A percentile compares a stretch with the other conserved stretches of the same genome.
phyloP scores from a whole-genome alignment of 2,888 invertebrate genomes.

The Sphinx pinastri region DNA sequence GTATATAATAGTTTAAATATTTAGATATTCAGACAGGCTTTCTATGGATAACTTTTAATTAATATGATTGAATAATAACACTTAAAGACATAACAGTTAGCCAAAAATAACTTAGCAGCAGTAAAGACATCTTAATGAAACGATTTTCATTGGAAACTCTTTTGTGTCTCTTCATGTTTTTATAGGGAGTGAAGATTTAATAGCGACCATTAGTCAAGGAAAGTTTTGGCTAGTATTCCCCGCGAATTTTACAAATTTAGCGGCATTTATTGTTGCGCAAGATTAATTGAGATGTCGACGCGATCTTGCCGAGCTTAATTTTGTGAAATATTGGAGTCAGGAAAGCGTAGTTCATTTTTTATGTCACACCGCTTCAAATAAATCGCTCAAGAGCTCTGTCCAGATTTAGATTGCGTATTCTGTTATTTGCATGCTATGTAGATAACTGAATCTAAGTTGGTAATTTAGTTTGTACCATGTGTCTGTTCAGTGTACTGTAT shows the following conservation, averaged over 20 bases:
- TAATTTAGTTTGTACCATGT: too few species aligned
- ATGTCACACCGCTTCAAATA: constrained; percentile 23
- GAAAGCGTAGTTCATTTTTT: constrained; percentile 28
- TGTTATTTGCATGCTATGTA: not conserved
- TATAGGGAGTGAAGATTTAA: constrained; percentile 42
- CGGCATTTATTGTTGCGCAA: constrained; percentile 53
- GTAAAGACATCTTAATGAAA: not conserved
- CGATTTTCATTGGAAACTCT: not conserved
- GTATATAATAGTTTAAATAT: too few species aligned
- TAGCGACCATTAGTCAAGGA: constrained; percentile 51
- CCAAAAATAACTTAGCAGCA: too few species aligned
- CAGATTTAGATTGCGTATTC: not conserved
- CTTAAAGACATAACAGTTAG: too few species aligned
- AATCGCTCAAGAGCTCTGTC: not conserved
- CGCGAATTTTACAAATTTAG: constrained; percentile 50
- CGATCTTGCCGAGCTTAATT: constrained; percentile 36
- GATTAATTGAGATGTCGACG: constrained; percentile 49
- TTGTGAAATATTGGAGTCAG: constrained; percentile 40
- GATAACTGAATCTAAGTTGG: too few species aligned
- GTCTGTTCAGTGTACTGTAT: too few species aligned
- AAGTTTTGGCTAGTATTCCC: constrained; percentile 47
- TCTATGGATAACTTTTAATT: too few species aligned
- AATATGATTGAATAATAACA: too few species aligned
- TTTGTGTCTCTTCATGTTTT: constrained; percentile 35
- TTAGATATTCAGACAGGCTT: too few species aligned